These are phyloP conservation scores for Paraplagusia blochii DNA, from an alignment of 2,113 vertebrate species.

Conservation along the genomic window DNA sequence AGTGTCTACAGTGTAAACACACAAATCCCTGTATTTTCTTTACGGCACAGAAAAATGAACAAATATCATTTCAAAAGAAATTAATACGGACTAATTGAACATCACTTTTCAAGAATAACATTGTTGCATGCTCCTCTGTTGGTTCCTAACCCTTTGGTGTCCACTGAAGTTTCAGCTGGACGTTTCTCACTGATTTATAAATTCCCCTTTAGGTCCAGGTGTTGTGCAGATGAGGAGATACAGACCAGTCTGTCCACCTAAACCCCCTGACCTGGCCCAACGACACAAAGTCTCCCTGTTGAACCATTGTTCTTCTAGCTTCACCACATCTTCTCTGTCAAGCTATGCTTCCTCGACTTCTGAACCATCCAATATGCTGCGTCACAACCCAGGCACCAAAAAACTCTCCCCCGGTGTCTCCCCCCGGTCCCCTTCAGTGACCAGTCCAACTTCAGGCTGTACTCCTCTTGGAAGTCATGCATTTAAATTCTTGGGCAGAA, in stretches of 20 bases:
- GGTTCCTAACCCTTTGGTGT: background rate
- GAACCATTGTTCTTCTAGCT: slow-evolving; percentile 26
- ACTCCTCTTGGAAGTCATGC: background rate
- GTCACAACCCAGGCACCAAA: slow-evolving; percentile 81
- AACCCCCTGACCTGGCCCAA: slow-evolving; percentile 44
- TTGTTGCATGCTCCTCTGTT: slow-evolving; percentile 54
- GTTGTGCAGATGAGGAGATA: slow-evolving; percentile 35
- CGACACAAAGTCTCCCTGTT: slow-evolving; percentile 23
- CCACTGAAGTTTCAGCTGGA: slow-evolving; percentile 3
- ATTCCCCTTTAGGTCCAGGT: slow-evolving; percentile 53
- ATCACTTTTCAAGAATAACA: slow-evolving; percentile 14
- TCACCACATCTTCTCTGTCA: slow-evolving; percentile 66
- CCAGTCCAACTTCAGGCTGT: background rate
- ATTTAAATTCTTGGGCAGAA: slow-evolving; percentile 34
- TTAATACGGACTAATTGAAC: background rate
- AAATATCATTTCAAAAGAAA: slow-evolving; percentile 1
- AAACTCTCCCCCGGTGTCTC: slow-evolving; percentile 79
- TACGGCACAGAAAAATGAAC: slow-evolving; percentile 42
- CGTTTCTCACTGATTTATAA: background rate
- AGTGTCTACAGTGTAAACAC: slow-evolving; percentile 42
- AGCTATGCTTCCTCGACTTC: slow-evolving; percentile 67
- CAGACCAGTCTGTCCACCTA: slow-evolving; percentile 34
- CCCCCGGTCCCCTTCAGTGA: slow-evolving; percentile 39
- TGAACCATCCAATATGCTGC: slow-evolving; percentile 68
- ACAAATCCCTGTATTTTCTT: no score